phyloP scores from a whole-genome alignment of 2,888 invertebrate species.

The Dioctria linearis region DNA sequence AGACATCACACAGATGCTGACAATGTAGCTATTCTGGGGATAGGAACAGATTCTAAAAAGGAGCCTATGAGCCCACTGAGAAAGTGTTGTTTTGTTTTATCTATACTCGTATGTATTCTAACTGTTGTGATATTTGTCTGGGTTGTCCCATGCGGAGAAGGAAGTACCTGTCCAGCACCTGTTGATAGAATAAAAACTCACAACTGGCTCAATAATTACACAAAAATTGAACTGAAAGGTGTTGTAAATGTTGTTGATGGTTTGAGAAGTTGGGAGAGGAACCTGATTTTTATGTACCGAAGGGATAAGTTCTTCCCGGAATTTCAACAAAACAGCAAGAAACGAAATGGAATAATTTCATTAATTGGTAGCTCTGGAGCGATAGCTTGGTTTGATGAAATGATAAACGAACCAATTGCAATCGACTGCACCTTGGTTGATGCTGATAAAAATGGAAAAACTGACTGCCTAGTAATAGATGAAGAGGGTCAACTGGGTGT shows the following conservation, averaged over 20 bases:
- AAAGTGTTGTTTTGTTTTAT: slow-evolving; percentile 79
- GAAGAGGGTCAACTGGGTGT: slow-evolving; percentile 77
- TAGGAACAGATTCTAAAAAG: slow-evolving; percentile 60
- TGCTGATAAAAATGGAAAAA: slow-evolving; percentile 78
- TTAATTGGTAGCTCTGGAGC: slow-evolving; percentile 80
- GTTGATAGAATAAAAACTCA: slow-evolving; percentile 75
- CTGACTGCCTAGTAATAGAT: slow-evolving; percentile 84
- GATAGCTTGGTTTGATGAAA: slow-evolving; percentile 82
- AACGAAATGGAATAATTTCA: slow-evolving; percentile 77
- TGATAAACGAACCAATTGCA: slow-evolving; percentile 79
- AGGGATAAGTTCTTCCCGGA: slow-evolving; percentile 77
- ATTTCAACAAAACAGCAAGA: slow-evolving; percentile 69
- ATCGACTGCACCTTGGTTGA: slow-evolving; percentile 84
- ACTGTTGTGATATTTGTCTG: slow-evolving; percentile 83
- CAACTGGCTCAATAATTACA: slow-evolving; percentile 80
- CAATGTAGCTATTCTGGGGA: slow-evolving; percentile 69
- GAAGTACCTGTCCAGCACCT: slow-evolving; percentile 76
- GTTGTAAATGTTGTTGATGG: slow-evolving; percentile 80
- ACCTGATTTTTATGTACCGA: slow-evolving; percentile 82
- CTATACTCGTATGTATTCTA: slow-evolving; percentile 80
- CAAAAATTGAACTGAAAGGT: slow-evolving; percentile 80
- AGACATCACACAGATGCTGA: slow-evolving; percentile 67
- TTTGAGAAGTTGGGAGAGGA: slow-evolving; percentile 76
- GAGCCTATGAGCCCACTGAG: slow-evolving; percentile 79
- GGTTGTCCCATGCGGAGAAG: slow-evolving; percentile 83